Percentiles rank a stretch among this genome's conserved stretches.
These are phyloP conservation scores for Petrocephalus microphthalmus DNA, from an alignment of 2,113 vertebrate genomes.

Conservation along the genomic window DNA sequence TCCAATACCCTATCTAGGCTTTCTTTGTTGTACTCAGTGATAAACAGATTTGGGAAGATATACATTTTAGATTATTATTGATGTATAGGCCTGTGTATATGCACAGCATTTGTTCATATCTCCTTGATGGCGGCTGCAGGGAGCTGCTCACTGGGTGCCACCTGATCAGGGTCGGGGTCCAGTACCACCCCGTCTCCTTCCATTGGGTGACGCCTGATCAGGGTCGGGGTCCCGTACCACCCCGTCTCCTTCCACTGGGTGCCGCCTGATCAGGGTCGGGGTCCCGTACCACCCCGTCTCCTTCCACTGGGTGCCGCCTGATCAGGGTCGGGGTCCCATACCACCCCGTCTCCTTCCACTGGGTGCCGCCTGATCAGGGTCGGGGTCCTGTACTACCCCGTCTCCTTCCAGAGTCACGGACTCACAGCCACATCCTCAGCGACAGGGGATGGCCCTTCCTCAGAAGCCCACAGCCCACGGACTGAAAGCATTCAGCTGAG, in stretches of 20 bases:
- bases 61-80: neutral
- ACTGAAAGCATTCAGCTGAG: constrained; percentile 22
- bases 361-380: neutral
- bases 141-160: neutral
- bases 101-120: neutral
- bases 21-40: neutral
- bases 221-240: neutral
- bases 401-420: neutral
- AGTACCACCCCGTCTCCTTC: no score
- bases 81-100: neutral
- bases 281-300: no score
- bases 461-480: neutral
- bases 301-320: no score
- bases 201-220: no score
- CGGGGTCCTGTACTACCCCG: no score
- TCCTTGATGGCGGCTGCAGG: neutral
- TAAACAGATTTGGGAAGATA: neutral
- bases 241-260: no score
- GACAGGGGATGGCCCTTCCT: neutral
- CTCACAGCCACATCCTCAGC: neutral
- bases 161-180: neutral
- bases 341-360: neutral
- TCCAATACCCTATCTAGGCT: neutral
- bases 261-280: no score
- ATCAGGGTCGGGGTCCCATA: neutral